phyloP scores from a whole-genome alignment of 64 coral and sea anemone species.

The Montipora capricornis region DNA sequence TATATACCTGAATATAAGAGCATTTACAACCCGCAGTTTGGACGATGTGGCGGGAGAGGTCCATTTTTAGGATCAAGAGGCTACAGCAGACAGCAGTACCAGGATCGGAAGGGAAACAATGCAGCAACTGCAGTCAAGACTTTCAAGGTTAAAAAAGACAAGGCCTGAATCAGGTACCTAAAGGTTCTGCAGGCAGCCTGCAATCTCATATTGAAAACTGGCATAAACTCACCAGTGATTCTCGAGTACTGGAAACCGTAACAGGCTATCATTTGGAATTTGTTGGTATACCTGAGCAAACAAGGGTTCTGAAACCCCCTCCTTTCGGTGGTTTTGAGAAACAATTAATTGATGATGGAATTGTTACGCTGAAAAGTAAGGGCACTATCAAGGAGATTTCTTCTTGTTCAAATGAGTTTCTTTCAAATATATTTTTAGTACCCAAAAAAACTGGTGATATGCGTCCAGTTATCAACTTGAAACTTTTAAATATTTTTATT shows the following conservation, averaged over 20 bases:
- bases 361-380: not conserved
- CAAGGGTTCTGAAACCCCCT: not conserved
- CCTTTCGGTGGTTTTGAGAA: not conserved
- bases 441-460: conserved; percentile 62
- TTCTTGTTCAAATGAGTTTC: conserved; percentile 37
- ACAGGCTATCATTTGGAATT: conserved; percentile 53
- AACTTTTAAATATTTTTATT: conserved; percentile 53
- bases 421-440: conserved; percentile 40
- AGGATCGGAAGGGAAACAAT: conserved; percentile 28
- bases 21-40: conserved; percentile 8
- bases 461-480: conserved; percentile 60
- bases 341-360: conserved; percentile 29
- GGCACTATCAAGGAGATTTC: conserved; percentile 24
- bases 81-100: not conserved
- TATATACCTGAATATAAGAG: not conserved
- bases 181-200: conserved; percentile 30
- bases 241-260: conserved; percentile 40
- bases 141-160: conserved; percentile 14
- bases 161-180: conserved; percentile 53
- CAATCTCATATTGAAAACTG: conserved; percentile 20
- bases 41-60: not conserved
- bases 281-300: conserved; percentile 13
- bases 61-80: conserved; percentile 37
- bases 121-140: not conserved
- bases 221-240: conserved; percentile 47